A percentile compares a stretch with the other conserved stretches of the same genome.
These are phyloP conservation scores for Aegithalos caudatus DNA, from an alignment of 2,113 vertebrate species.

Conservation along the genomic window DNA sequence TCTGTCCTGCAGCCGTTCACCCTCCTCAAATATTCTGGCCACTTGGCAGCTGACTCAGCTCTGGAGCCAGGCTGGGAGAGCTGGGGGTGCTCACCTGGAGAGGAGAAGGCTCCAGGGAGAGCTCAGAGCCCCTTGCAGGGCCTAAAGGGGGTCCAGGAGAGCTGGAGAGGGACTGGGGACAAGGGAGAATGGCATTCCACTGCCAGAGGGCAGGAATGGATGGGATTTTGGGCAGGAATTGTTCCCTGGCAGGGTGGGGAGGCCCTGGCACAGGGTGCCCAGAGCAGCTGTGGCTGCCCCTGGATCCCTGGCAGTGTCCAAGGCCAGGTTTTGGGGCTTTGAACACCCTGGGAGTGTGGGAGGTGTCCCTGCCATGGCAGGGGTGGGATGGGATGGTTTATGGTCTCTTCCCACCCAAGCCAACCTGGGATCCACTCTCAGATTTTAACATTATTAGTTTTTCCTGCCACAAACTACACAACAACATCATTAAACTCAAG, in stretches of 20 bases:
- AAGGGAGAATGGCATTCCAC: not conserved
- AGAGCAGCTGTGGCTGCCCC: not conserved
- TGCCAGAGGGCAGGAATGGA: accelerated
- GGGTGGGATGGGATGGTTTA: not conserved
- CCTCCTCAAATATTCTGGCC: not conserved
- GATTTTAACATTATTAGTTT: not conserved
- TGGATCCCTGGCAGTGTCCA: not conserved
- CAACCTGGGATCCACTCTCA: not conserved
- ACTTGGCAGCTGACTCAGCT: not conserved
- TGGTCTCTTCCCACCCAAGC: not conserved
- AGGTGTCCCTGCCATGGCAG: not conserved
- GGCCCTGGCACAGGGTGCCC: not conserved
- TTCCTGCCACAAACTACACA: not conserved
- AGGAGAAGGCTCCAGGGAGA: too few relatives aligned
- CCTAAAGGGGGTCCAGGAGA: not conserved
- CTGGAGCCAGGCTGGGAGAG: not conserved
- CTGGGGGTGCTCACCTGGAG: too few relatives aligned
- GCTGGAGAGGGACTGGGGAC: not conserved
- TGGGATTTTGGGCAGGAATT: not conserved
- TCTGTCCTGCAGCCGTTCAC: accelerated
- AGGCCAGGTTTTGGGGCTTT: not conserved
- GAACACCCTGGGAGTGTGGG: not conserved
- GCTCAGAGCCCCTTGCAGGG: accelerated
- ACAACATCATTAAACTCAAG: not conserved
- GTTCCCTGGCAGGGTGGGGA: too few relatives aligned